Conservation (phyloP, 2,888 invertebrate genomes). For the Caradrina kadenii region DNA sequence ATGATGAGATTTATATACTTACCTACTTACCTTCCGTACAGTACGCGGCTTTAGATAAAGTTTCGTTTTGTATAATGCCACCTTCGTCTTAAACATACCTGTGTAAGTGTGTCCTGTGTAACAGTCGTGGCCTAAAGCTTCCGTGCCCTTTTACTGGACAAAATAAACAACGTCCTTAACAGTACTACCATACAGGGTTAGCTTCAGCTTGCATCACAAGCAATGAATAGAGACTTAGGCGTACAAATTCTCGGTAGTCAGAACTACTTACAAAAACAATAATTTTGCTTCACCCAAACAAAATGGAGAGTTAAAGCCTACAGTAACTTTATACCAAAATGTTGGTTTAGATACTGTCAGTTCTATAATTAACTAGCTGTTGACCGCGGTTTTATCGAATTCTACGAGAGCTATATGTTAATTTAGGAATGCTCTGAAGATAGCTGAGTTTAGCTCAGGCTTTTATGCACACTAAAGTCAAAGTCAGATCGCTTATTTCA, state of each 20-base stretch:
- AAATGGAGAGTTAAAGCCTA: conserved; percentile 1
- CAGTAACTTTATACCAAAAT: conserved; percentile 7
- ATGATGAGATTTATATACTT: no score
- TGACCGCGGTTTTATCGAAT: neutral
- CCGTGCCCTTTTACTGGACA: neutral
- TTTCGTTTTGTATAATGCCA: neutral
- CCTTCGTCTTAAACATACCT: neutral
- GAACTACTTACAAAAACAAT: conserved; percentile 13
- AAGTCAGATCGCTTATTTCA: no score
- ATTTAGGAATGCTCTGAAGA: neutral
- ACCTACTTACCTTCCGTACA: no score
- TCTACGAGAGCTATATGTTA: neutral
- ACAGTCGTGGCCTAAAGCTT: neutral
- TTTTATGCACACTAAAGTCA: neutral
- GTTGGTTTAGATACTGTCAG: conserved; percentile 8
- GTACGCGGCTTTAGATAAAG: neutral
- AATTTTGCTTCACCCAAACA: conserved; percentile 16
- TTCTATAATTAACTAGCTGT: neutral
- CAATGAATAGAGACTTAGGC: neutral
- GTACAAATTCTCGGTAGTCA: conserved; percentile 9
- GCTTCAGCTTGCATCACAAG: neutral
- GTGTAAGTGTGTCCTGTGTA: neutral
- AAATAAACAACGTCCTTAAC: neutral
- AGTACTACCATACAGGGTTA: no score
- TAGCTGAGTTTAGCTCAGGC: neutral